Evolutionary conservation across 2,888 invertebrate genomes (phyloP).

Genomic region (Diplolepis rosae): DNA sequence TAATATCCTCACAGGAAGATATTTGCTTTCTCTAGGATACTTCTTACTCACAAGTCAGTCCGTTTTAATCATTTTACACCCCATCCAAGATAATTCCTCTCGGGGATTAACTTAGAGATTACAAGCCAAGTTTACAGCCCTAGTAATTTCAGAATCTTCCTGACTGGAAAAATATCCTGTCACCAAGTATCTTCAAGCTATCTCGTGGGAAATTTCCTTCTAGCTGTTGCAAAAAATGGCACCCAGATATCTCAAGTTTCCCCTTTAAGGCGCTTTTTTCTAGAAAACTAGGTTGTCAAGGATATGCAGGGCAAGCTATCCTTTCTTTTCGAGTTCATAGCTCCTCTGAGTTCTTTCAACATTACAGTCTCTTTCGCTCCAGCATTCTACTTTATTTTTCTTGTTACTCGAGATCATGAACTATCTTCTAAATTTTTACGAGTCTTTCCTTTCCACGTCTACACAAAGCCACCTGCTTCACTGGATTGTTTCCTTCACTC

Average conservation of each 20-base stretch:
- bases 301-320: slow-evolving; percentile 13
- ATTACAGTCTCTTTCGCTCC: too few relatives aligned
- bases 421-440: background rate
- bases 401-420: slow-evolving; percentile 2
- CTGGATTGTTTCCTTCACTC: too few relatives aligned
- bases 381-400: slow-evolving; percentile 1
- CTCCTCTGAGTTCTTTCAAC: background rate
- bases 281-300: background rate
- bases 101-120: background rate
- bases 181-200: background rate
- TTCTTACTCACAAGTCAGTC: background rate
- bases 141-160: background rate
- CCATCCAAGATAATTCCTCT: background rate
- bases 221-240: background rate
- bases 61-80: slow-evolving; percentile 1
- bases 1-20: background rate
- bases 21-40: background rate
- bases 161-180: background rate
- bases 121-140: background rate
- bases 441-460: too few relatives aligned
- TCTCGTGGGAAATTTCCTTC: background rate
- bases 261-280: background rate
- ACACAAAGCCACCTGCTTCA: too few relatives aligned
- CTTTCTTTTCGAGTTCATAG: background rate
- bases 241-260: background rate